Percentiles rank a stretch among this genome's conserved stretches.
Evolutionary conservation across 2,113 vertebrate species (phyloP).

Genomic region (Odocoileus virginianus): DNA sequence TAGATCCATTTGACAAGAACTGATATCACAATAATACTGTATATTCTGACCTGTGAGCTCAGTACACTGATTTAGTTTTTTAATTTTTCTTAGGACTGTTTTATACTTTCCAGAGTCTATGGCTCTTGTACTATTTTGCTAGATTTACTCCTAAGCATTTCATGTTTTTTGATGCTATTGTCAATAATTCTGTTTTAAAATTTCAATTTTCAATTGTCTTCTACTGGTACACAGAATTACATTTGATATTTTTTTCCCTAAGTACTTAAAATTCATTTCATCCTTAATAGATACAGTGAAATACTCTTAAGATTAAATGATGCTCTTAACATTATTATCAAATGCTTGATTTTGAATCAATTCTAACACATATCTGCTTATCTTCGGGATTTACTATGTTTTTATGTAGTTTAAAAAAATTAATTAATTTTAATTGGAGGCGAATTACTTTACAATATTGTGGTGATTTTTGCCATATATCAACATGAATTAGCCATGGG

Average conservation of each 20-base stretch:
- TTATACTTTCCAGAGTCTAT: not conserved
- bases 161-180: not conserved
- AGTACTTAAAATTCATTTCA: not conserved
- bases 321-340: not conserved
- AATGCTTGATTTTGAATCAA: not conserved
- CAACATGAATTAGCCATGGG: not conserved
- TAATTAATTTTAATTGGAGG: not conserved
- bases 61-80: not conserved
- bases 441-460: not conserved
- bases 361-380: not conserved
- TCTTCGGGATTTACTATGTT: not conserved
- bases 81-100: not conserved
- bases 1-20: not conserved
- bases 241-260: not conserved
- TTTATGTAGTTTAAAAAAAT: not conserved
- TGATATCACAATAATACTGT: not conserved
- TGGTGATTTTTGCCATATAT: not conserved
- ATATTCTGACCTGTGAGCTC: not conserved
- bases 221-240: not conserved
- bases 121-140: not conserved
- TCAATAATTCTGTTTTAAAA: constrained; percentile 1
- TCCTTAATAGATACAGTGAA: not conserved
- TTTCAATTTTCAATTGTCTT: not conserved
- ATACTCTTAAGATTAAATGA: not conserved
- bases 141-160: not conserved